Evolutionary conservation across 2,113 vertebrate species (phyloP).

Genomic region (Gobius niger): DNA sequence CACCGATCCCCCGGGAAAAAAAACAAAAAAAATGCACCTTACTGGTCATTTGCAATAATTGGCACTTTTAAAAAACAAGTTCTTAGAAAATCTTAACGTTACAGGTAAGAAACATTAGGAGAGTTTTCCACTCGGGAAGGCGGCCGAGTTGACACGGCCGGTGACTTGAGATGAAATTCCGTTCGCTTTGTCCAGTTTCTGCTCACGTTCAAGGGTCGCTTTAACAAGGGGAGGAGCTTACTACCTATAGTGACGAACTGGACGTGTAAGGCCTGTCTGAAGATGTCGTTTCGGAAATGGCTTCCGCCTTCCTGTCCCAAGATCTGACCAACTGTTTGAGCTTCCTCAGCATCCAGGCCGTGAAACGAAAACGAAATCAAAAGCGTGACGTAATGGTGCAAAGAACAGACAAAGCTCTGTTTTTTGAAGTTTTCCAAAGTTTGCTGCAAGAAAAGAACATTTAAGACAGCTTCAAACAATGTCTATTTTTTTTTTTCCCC

Average conservation of each 20-base stretch:
- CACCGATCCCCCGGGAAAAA: conserved; percentile 1
- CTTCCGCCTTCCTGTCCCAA: conserved; percentile 44
- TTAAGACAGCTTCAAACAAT: conserved; percentile 86
- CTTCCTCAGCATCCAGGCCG: conserved; percentile 29
- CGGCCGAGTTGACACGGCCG: conserved; percentile 47
- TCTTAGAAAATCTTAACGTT: conserved; percentile 77
- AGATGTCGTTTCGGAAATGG: conserved; percentile 50
- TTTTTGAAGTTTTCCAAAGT: conserved; percentile 80
- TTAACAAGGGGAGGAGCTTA: conserved; percentile 32
- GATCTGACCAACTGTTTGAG: conserved; percentile 34
- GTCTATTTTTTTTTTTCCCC: conserved; percentile 74
- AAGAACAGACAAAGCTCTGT: conserved; percentile 85
- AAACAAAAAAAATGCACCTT: conserved; percentile 64
- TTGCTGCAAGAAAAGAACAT: conserved; percentile 66
- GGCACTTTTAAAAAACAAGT: conserved; percentile 79
- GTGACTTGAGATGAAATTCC: conserved; percentile 42
- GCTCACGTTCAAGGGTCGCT: conserved; percentile 29
- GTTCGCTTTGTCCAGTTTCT: conserved; percentile 14
- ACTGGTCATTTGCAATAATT: conserved; percentile 76
- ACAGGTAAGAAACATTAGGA: conserved; percentile 72
- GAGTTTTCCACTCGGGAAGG: conserved; percentile 66
- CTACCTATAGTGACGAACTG: conserved; percentile 17
- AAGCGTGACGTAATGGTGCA: conserved; percentile 76
- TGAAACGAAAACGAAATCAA: conserved; percentile 44
- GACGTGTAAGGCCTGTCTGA: conserved; percentile 66